Evolutionary conservation across 2,888 invertebrate genomes (phyloP), one percentile per base, ranked within the genome.

Genomic region (Galerucella pusilla): DNA sequence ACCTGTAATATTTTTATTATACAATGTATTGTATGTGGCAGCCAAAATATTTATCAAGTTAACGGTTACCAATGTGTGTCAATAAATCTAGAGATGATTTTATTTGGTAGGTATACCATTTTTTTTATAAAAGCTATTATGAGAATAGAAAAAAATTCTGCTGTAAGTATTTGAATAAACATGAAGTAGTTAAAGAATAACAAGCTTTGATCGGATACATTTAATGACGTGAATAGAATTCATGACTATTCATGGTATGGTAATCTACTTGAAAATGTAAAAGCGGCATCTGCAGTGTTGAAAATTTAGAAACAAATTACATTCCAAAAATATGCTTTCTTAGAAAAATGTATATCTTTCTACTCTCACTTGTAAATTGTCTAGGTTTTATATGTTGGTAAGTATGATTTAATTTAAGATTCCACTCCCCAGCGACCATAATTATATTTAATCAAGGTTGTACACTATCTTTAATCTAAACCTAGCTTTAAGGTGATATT

Each of bases 171-270:
- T 57, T 71, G 71, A 71, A 71, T 71, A 71, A 64, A 46, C 65
- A 71, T 71, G 71, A 71, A 64, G 65, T 16, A 64, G 57, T 71
- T 64, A 57, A 70, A 20, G 60, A 63, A 28, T 49, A 70, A 16
- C 70, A 70, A 64, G 46, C 42, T 65, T 65, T 57, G 71, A 71
- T 71, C 63, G 71, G 64, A 71, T 64, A 71, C 20, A 71, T 71
- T 71, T 71, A 65, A 65, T 65, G 65, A 71, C 65, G 52, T 65
- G 57, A 71, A 65, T 71, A 57, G 54, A 16, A 54, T 65, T 71
- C 65, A 65, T 71, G 71, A 65, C n/a, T 71, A 71, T 71, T 71
- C 71, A 71, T 71, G 46, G 52, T 71, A 71, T 71, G 71, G 54
- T 71, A 71, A 71, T 70, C 35, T 45, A 63, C n/a, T 70, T 70